Base-by-base conservation (phyloP, 2,797 vertebrate genomes). In the Tympanoctomys barrerae region DNA sequence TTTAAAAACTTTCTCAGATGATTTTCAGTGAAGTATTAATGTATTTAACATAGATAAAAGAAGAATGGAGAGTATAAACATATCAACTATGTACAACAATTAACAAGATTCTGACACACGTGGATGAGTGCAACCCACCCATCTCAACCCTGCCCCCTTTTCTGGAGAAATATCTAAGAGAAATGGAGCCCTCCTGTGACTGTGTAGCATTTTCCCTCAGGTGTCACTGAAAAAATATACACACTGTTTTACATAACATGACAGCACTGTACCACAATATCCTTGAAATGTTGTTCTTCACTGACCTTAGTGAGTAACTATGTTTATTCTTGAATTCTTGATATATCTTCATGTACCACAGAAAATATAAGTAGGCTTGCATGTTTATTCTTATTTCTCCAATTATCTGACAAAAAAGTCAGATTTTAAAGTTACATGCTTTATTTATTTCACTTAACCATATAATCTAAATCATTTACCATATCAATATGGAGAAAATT, bases 221-320 rank as follows among this genome's bases (percentile, higher is more conserved):
- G 52, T 54, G 39, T 85, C 52, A 79, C 73, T 59, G 14, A n/a
- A 94, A 89, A 77, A 85, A 68, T 70, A 70, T 31, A 46, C 33
- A n/a, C 7, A 49, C 79, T 52, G 75, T 85, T 62, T 79, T 70
- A 70, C 8, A 85, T 68, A 85, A 39, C 21, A 79, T 33, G 39
- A 78, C 61, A 36, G 52, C 39, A 33, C 49, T 52, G 18, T 70
- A 89, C 57, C 52, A 90, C 39, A 77, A 9, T 70, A 28, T n/a
- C 7, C 33, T 46, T 52, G 70, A 19, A 33, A 70, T 39, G 52
- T 24, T 52, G 42, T 61, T 42, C 62, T 61, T 59, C 19, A 7
- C 64, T 90, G 39, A 85, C 61, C 71, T 94, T 79, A 94, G 87
- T 61, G 64, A 79, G 64, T 80, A 90, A 81, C 28, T 42, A 71